Base-by-base conservation (phyloP, 2,797 vertebrate species). In the Ara ararauna region DNA sequence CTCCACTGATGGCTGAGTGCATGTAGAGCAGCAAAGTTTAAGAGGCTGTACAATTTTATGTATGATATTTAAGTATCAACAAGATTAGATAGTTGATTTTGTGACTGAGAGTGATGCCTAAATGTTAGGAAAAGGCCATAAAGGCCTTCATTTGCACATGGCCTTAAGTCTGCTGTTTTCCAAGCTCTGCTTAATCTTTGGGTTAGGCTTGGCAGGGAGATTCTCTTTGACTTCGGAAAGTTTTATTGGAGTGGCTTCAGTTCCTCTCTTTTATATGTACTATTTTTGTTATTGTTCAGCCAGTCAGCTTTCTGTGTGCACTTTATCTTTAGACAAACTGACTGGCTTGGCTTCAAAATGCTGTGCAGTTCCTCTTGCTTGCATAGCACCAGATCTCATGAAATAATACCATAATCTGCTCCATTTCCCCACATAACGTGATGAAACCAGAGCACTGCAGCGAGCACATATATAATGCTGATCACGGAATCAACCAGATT, bases 11-110 rank as follows among this genome's bases (percentile, higher is more conserved):
- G 8, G 20, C 53, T 34, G 58, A 42, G n/a, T 3, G 13, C 0
- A 0, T 1, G 34, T 11, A n/a, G 7, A 2, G 0, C n/a, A 51
- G 50, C 58, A 56, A 40, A 30, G 56, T 13, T 3, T 48, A 7
- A 54, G n/a, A 71, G n/a, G 7, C n/a, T 29, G 22, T 36, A 24
- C 8, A 17, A 19, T n/a, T 61, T 38, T 9, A 36, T 1, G 0
- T 19, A 10, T 2, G 30, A 58, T 76, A 47, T 9, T 11, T 21
- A 14, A 47, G 26, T 10, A 65, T 30, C 5, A 4, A 20, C 8
- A 26, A 56, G 10, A 26, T 36, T 53, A 65, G 18, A 18, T 0
- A 13, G 21, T 13, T 22, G 3, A 2, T 3, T 21, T 87, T 77
- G 47, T 72, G 62, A 32, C 34, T 16, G 30, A 30, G 26, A 34